Percentiles rank a stretch among this genome's conserved stretches.
phyloP scores from a whole-genome alignment of 30 jellyfish, hydroid and myxozoan genomes.

The Aurelia sp. region DNA sequence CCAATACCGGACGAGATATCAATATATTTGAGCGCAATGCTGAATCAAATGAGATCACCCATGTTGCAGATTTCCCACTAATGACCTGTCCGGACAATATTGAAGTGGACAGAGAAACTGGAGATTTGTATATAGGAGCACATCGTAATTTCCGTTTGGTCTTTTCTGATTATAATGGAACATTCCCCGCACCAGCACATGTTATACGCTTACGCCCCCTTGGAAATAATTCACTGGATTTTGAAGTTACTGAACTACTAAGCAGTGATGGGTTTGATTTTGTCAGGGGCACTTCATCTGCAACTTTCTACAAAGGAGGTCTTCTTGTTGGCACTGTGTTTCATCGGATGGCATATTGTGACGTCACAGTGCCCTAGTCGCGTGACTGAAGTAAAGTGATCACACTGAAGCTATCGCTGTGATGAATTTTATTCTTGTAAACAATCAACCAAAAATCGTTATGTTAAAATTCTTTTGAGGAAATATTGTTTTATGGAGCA shows the following conservation, averaged over 20 bases:
- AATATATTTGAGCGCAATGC: conserved; percentile 44
- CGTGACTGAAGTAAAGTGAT: too few relatives aligned
- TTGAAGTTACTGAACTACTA: conserved; percentile 63
- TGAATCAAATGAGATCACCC: conserved; percentile 14
- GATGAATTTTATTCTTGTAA: too few relatives aligned
- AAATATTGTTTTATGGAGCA: too few relatives aligned
- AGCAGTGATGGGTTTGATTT: conserved; percentile 75
- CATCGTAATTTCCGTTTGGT: conserved; percentile 38
- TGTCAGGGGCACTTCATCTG: conserved; percentile 76
- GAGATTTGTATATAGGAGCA: conserved; percentile 74
- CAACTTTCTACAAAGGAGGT: conserved; percentile 54
- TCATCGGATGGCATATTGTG: conserved; percentile 84
- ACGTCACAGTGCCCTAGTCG: conserved; percentile 3
- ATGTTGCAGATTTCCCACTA: conserved; percentile 17
- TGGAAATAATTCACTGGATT: conserved; percentile 30
- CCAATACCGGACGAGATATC: not conserved
- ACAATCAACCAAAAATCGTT: too few relatives aligned
- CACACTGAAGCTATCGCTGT: too few relatives aligned
- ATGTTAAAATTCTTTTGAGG: too few relatives aligned
- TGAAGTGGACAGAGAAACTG: conserved; percentile 71
- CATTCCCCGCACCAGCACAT: conserved; percentile 64
- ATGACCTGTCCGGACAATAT: conserved; percentile 73
- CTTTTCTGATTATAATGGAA: conserved; percentile 43
- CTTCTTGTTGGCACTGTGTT: conserved; percentile 83
- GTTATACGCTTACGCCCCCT: conserved; percentile 44